Evolutionary conservation across 2,797 vertebrate species (phyloP).

Genomic region (Chloroceryle inda): DNA sequence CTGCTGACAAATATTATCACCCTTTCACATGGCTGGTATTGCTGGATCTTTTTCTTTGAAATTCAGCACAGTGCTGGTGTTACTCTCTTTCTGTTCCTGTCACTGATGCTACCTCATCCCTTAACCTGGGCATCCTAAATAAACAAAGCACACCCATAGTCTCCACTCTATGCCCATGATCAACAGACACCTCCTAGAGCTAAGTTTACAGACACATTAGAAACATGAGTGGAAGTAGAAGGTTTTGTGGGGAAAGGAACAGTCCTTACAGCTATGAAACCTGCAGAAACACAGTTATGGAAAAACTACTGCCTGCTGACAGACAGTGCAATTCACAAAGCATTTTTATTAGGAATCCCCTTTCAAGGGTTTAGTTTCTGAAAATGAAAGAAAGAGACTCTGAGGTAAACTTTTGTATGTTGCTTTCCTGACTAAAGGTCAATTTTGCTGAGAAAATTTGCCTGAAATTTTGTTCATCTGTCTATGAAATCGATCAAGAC

Average conservation of each 20-base stretch:
- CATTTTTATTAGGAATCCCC: slow-evolving; percentile 1
- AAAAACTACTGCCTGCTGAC: slow-evolving; percentile 9
- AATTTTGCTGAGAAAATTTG: not conserved
- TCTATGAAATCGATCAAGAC: not conserved
- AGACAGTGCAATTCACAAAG: not conserved
- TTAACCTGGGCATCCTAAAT: not conserved
- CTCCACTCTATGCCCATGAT: not conserved
- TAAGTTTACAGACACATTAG: not conserved
- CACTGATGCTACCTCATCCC: slow-evolving; percentile 35
- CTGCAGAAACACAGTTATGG: slow-evolving; percentile 29
- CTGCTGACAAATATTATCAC: not conserved
- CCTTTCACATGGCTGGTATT: not conserved
- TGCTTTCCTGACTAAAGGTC: not conserved
- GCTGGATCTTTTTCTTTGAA: not conserved
- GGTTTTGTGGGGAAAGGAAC: slow-evolving; percentile 10
- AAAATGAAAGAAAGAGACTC: not conserved
- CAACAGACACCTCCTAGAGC: not conserved
- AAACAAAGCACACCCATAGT: not conserved
- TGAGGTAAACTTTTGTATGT: not conserved
- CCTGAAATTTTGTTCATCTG: not conserved
- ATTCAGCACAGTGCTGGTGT: not conserved
- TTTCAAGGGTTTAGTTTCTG: not conserved
- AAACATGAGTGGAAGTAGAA: not conserved
- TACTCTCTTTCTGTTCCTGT: not conserved
- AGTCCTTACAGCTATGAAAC: slow-evolving; percentile 36